phyloP scores from a whole-genome alignment of 2,888 invertebrate species.

The Ichneumon xanthorius region DNA sequence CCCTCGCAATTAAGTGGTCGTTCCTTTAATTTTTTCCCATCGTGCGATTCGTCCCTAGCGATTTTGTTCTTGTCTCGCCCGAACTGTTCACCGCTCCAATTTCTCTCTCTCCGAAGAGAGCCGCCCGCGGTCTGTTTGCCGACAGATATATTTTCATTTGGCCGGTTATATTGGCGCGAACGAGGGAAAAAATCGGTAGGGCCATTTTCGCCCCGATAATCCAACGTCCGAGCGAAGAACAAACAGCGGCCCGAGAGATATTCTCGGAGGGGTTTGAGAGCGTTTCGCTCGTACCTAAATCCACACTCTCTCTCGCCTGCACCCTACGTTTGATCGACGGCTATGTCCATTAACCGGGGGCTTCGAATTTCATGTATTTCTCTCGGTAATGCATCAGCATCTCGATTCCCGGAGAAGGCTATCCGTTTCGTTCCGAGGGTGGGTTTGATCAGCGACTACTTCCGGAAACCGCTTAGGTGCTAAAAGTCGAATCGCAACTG shows the following conservation, averaged over 20 bases:
- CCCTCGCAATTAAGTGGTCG: constrained; percentile 6
- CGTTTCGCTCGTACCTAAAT: constrained; percentile 28
- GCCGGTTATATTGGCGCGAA: constrained; percentile 82
- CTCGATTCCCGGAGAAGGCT: constrained; percentile 5
- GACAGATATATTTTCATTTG: constrained; percentile 85
- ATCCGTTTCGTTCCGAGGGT: background rate
- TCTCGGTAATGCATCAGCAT: constrained; percentile 63
- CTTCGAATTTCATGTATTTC: constrained; percentile 81
- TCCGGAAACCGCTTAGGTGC: background rate
- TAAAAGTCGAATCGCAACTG: background rate
- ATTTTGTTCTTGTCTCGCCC: constrained; percentile 38
- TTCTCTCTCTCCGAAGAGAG: constrained; percentile 32
- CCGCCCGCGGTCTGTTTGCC: constrained; percentile 79
- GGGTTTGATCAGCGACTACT: constrained; percentile 10
- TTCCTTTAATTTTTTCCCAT: constrained; percentile 28
- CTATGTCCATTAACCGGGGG: constrained; percentile 82
- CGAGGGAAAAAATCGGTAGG: constrained; percentile 69
- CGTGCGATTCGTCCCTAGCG: constrained; percentile 15
- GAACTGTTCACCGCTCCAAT: constrained; percentile 23
- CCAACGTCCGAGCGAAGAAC: constrained; percentile 55
- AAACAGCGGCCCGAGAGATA: constrained; percentile 56
- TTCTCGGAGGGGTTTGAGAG: constrained; percentile 51
- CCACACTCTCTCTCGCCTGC: constrained; percentile 53
- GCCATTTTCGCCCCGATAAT: constrained; percentile 49
- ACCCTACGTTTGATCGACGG: constrained; percentile 78